Conservation (phyloP, 2,113 vertebrate species). For the Paracyprichromis sp. region DNA sequence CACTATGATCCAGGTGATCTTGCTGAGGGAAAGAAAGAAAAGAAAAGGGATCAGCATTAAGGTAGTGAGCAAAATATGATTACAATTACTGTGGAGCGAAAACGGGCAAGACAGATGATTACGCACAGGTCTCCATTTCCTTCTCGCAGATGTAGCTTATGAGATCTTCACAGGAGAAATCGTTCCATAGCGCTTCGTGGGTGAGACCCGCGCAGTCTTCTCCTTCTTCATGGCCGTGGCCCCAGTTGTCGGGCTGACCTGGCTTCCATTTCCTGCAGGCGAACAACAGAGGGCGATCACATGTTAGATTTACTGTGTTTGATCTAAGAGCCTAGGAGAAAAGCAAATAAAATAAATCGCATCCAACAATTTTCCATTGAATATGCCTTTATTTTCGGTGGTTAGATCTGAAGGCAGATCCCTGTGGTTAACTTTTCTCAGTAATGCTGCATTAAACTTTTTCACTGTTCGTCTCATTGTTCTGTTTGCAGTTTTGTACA, state of each 20-base stretch:
- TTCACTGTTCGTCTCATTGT: background rate
- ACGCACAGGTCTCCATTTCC: constrained; percentile 68
- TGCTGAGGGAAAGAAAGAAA: constrained; percentile 1
- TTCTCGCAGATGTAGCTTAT: constrained; percentile 90
- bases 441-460: background rate
- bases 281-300: constrained; percentile 63
- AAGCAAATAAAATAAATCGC: background rate
- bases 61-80: background rate
- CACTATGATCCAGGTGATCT: constrained; percentile 33
- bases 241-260: constrained; percentile 94
- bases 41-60: background rate
- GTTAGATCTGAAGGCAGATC: background rate
- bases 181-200: constrained; percentile 85
- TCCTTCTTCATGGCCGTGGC: constrained; percentile 73
- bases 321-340: background rate
- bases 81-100: background rate
- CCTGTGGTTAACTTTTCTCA: background rate
- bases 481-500: background rate
- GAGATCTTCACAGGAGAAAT: constrained; percentile 86
- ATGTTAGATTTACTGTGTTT: background rate
- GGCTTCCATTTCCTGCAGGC: constrained; percentile 85
- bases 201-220: constrained; percentile 88
- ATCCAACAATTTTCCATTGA: background rate
- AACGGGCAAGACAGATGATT: background rate
- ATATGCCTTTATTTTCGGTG: background rate